Conservation (phyloP, 2,888 invertebrate genomes). For the Perizoma affinitatum region DNA sequence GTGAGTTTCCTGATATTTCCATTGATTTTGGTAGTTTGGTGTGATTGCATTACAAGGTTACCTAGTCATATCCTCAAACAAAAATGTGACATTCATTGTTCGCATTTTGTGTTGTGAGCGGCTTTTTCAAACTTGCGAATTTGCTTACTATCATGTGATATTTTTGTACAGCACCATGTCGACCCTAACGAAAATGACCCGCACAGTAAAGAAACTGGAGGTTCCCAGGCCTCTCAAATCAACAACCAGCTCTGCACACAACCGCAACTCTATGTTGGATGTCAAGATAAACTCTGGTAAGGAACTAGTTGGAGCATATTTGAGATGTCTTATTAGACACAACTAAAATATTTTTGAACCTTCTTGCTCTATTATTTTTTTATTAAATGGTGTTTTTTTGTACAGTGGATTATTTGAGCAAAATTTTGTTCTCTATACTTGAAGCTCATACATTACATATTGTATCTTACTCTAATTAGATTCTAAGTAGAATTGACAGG, state of each 20-base stretch:
- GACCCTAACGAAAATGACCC: slow-evolving; percentile 86
- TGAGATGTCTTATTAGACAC: neutral
- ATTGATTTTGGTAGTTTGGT: slow-evolving; percentile 58
- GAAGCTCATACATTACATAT: no score
- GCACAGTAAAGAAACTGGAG: slow-evolving; percentile 89
- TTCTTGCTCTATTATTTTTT: no score
- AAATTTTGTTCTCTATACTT: no score
- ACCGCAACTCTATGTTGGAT: slow-evolving; percentile 79
- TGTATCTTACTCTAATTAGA: no score
- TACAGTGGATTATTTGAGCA: no score
- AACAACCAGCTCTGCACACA: slow-evolving; percentile 82
- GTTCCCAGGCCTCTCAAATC: slow-evolving; percentile 89
- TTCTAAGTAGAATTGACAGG: no score
- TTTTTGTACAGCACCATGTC: slow-evolving; percentile 76
- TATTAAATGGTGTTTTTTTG: no score
- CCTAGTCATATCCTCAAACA: slow-evolving; percentile 59
- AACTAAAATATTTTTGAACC: no score
- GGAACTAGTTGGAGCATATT: slow-evolving; percentile 36
- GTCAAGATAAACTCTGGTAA: slow-evolving; percentile 82
- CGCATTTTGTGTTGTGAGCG: slow-evolving; percentile 16
- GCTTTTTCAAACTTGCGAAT: slow-evolving; percentile 31
- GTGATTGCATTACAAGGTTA: slow-evolving; percentile 72
- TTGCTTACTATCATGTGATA: slow-evolving; percentile 1
- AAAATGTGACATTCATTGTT: slow-evolving; percentile 63
- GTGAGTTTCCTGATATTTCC: slow-evolving; percentile 72